Base-by-base conservation (phyloP, 2,888 invertebrate genomes). In the Heliothis peltigera region DNA sequence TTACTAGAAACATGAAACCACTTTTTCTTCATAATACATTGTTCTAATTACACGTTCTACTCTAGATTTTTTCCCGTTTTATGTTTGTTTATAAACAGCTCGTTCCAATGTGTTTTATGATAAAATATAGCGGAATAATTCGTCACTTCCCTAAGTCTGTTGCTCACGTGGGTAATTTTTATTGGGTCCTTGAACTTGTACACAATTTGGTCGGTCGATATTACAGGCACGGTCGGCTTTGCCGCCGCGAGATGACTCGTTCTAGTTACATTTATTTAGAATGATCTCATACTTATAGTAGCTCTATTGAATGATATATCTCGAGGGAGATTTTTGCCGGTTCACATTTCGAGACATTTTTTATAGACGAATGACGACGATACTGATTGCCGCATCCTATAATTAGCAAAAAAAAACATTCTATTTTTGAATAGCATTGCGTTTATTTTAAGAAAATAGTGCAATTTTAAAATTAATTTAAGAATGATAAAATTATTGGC, bases 171-270 rank as follows among this genome's bases (percentile, higher is more conserved):
- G 89, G 87, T 88, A 88, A 86, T 89, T 92, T 93, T 93, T 92
- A 93, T 92, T 88, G 89, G 89, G 91, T 85, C 94, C 94, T 94
- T 94, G 94, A 94, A 95, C 94, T 92, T 94, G 91, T 81, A 86
- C 83, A 89, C 90, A 89, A 90, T 92, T 93, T 89, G 86, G 91
- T 84, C 90, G 93, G 92, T 94, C 94, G 93, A 94, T 94, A 93
- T 90, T 92, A 89, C 87, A 85, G 84, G 84, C 83, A 81, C 85
- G 83, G 83, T 80, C 81, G 77, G 82, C 82, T 85, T 86, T 85
- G 79, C 80, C 80, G 81, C 79, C 75, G 81, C 83, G 74, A 84
- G 83, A 87, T 88, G 84, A 83, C 79, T 86, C 81, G 84, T 70
- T 78, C 70, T 80, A 84, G 84, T 86, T 85, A 84, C 84, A 84